Conservation (phyloP, 2,888 invertebrate genomes). For the Melinopterus prodromus region DNA sequence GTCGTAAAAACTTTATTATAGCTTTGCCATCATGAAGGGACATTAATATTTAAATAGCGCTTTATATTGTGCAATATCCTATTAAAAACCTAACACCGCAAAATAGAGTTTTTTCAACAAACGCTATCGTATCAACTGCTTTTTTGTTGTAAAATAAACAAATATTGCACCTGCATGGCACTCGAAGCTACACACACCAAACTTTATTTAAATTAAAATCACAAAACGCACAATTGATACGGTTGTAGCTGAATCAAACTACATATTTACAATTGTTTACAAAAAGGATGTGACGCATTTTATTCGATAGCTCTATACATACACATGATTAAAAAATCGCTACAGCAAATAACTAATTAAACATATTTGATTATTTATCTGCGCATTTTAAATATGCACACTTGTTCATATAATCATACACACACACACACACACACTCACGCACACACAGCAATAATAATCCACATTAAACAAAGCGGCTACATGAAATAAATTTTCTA, state of each 20-base stretch:
- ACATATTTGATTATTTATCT: background rate
- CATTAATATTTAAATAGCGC: background rate
- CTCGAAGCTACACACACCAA: too few relatives aligned
- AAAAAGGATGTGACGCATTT: constrained; percentile 4
- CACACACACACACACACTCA: too few relatives aligned
- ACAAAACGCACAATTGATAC: background rate
- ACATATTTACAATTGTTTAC: background rate
- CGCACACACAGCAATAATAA: background rate
- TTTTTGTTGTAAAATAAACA: background rate
- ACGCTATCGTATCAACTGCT: background rate
- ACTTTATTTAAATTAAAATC: too few relatives aligned
- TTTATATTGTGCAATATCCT: background rate
- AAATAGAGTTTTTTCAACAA: background rate
- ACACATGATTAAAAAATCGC: too few relatives aligned
- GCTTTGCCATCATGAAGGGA: background rate
- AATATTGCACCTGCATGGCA: too few relatives aligned
- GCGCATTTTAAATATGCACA: background rate
- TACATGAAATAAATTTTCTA: background rate
- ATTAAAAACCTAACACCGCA: background rate
- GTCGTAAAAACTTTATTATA: background rate
- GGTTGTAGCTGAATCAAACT: background rate
- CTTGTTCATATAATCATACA: background rate
- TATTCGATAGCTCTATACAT: background rate
- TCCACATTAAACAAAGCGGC: background rate
- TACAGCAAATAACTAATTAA: background rate